phyloP scores from a whole-genome alignment of 1,140 invertebrate genomes.

The Schlechtendalia chinensis region DNA sequence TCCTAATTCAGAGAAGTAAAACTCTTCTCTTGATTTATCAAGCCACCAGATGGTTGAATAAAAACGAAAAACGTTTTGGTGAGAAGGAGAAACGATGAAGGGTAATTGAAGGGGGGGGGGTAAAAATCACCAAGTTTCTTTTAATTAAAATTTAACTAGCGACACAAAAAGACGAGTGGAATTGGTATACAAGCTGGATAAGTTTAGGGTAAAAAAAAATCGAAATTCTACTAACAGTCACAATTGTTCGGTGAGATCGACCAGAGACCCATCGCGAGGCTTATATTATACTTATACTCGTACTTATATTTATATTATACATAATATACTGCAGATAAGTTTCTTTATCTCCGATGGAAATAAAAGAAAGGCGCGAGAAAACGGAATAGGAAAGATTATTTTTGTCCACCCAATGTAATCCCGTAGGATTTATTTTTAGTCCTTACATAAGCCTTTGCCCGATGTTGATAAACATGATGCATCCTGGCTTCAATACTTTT shows the following conservation, averaged over 20 bases:
- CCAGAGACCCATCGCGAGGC: background rate
- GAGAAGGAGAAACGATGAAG: too few species aligned
- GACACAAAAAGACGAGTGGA: background rate
- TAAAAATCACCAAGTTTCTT: background rate
- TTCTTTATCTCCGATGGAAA: too few species aligned
- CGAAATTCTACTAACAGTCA: background rate
- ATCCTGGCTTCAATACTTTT: background rate
- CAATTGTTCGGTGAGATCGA: background rate
- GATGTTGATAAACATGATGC: background rate
- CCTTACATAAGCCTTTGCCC: background rate
- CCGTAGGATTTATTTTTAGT: background rate
- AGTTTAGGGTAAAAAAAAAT: background rate
- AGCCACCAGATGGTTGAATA: background rate
- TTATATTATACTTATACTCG: background rate
- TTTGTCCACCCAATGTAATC: too few species aligned
- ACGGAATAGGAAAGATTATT: too few species aligned
- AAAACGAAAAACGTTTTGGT: background rate
- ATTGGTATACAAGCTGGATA: too few species aligned
- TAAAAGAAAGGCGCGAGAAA: too few species aligned
- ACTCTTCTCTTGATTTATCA: background rate
- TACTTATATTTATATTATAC: background rate
- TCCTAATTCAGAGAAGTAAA: background rate
- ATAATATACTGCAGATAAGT: background rate
- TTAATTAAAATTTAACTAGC: slow-evolving; percentile 17
- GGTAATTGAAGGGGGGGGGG: background rate